These are phyloP conservation scores for Chlamydotis undulata DNA, from an alignment of 2,113 vertebrate genomes.

Conservation along the genomic window DNA sequence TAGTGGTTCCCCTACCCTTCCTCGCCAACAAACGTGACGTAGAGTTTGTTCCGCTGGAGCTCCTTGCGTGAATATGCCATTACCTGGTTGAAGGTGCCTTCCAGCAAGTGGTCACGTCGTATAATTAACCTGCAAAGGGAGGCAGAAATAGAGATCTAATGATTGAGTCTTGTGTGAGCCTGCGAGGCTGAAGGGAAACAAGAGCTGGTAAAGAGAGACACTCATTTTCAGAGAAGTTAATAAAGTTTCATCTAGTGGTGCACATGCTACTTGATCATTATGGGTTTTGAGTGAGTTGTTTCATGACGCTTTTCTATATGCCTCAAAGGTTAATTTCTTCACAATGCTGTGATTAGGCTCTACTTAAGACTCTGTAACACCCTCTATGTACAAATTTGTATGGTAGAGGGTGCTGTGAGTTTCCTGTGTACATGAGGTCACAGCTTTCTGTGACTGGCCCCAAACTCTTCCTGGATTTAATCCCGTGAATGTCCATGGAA, in stretches of 20 bases:
- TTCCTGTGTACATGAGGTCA: neutral
- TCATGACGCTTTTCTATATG: neutral
- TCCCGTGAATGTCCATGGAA: neutral
- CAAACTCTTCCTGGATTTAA: neutral
- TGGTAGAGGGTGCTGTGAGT: neutral
- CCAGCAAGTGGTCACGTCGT: slow-evolving; percentile 92
- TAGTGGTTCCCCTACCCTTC: slow-evolving; percentile 85
- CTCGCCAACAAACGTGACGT: slow-evolving; percentile 94
- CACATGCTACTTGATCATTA: neutral
- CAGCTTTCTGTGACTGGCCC: neutral
- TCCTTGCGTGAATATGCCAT: slow-evolving; percentile 98
- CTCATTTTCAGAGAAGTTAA: neutral
- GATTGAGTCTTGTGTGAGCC: neutral
- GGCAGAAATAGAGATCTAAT: neutral
- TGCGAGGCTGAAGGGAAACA: neutral
- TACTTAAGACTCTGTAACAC: neutral
- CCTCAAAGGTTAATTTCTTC: neutral
- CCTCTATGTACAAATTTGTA: neutral
- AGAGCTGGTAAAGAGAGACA: neutral
- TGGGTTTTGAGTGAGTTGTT: neutral
- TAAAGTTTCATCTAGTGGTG: neutral
- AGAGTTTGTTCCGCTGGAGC: slow-evolving; percentile 97
- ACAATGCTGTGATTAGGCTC: neutral
- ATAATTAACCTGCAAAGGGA: slow-evolving; percentile 85
- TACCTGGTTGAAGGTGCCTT: slow-evolving; percentile 98